phyloP scores from a whole-genome alignment of 2,113 vertebrate species.

The Canis aureus region DNA sequence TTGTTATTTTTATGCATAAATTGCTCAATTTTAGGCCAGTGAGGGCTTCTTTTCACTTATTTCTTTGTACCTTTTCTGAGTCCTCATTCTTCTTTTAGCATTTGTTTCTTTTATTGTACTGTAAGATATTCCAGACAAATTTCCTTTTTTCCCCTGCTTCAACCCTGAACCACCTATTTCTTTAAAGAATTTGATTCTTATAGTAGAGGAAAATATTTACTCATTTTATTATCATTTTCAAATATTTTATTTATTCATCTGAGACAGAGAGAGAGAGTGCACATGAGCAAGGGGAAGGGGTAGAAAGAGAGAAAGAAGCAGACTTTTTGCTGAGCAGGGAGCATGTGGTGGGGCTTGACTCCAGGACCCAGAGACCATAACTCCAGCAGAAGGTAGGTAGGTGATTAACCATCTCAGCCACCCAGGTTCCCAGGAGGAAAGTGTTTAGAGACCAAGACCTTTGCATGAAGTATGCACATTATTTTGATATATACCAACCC shows the following conservation, averaged over 20 bases:
- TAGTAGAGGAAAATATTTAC: neutral
- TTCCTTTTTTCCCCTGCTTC: neutral
- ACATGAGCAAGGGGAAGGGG: too few relatives aligned
- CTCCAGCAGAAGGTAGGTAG: too few relatives aligned
- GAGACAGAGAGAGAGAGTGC: too few relatives aligned
- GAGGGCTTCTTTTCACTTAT: neutral
- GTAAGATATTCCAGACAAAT: neutral
- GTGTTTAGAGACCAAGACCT: neutral
- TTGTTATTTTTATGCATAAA: neutral
- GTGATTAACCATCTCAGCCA: too few relatives aligned
- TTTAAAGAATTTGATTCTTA: neutral
- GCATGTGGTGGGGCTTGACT: too few relatives aligned
- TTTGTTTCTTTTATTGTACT: neutral
- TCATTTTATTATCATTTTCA: too few relatives aligned
- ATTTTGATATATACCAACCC: neutral
- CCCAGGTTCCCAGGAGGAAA: neutral
- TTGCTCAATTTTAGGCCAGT: neutral
- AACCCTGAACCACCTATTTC: neutral
- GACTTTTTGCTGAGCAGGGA: too few relatives aligned
- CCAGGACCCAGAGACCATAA: too few relatives aligned
- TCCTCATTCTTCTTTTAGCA: neutral
- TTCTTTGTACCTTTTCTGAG: neutral
- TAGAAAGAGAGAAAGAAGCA: too few relatives aligned
- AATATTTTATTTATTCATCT: too few relatives aligned
- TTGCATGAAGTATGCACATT: neutral